phyloP scores from a whole-genome alignment of 2,113 vertebrate species.

The Papio anubis region DNA sequence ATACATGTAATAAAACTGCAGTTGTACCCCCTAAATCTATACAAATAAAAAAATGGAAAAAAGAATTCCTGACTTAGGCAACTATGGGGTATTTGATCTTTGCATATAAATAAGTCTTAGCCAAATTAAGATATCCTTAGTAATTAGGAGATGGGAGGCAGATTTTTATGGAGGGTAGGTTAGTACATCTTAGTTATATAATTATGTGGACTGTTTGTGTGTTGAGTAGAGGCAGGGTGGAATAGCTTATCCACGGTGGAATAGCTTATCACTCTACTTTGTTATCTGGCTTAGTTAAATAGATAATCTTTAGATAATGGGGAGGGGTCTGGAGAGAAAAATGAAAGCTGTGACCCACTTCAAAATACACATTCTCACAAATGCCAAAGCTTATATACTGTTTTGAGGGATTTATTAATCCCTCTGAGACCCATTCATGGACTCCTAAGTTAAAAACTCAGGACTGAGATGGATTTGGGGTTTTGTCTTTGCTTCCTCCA shows the following conservation, averaged over 20 bases:
- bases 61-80: not conserved
- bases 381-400: not conserved
- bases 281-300: constrained; percentile 32
- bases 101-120: constrained; percentile 11
- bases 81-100: constrained; percentile 1
- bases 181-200: constrained; percentile 20
- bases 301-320: not conserved
- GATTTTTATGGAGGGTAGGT: constrained; percentile 37
- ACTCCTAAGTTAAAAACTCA: not conserved
- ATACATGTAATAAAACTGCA: too few species aligned
- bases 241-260: not conserved
- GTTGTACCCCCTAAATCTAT: too few species aligned
- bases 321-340: not conserved
- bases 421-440: not conserved
- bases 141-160: constrained; percentile 19
- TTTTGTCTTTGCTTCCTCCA: not conserved
- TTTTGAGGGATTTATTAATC: not conserved
- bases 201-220: constrained; percentile 29
- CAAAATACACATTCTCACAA: not conserved
- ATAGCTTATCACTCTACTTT: not conserved
- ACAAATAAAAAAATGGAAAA: not conserved
- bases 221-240: not conserved
- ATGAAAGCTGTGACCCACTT: not conserved
- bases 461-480: not conserved
- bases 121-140: constrained; percentile 52